Evolutionary conservation across 2,888 invertebrate species (phyloP), one percentile per base, ranked within the genome.

Genomic region (Gastracanthus pulcherrimus): DNA sequence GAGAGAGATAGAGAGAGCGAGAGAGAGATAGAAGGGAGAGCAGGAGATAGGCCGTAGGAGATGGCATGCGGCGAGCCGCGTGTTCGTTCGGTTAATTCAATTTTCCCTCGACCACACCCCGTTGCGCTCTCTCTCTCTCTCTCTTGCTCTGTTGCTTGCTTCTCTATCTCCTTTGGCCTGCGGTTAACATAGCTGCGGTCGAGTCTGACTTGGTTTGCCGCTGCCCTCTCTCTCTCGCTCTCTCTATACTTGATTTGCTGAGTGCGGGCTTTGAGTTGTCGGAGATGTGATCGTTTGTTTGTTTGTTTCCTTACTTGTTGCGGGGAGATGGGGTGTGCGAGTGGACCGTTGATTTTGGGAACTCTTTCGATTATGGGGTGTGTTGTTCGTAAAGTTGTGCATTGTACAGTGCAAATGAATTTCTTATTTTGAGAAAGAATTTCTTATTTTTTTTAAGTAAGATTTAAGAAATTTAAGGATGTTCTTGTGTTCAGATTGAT

Each of bases 61-160:
- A 69, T 5, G 74, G 76, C 71, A 80, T 81, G 83, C 31, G 81
- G 83, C 71, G 51, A 70, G 69, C 76, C 38, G 64, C 45, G 67
- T 74, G 41, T 71, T 64, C 70, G 70, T 55, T 80, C 60, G 74
- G 38, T 82, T 77, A 85, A 76, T 71, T 78, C 77, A 77, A 70
- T 81, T 80, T 81, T 79, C 69, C 45, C 48, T 64, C 79, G 51
- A 71, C 76, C 78, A 80, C 79, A 69, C 80, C 83, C 77, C 34
- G 34, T 64, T 64, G 13, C 45, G 75, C 36, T 36, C 36, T 66
- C 67, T 55, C 55, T 71, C 31, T 48, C 45, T 36, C 51, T 34
- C 51, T 2, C 11, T 48, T 60, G 19, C n/a, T 29, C 19, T 7
- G 7, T 19, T 1, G n/a, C n/a, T n/a, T n/a, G n/a, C n/a, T n/a